Conservation (phyloP, 1,140 invertebrate genomes). For the Magallana angulata region DNA sequence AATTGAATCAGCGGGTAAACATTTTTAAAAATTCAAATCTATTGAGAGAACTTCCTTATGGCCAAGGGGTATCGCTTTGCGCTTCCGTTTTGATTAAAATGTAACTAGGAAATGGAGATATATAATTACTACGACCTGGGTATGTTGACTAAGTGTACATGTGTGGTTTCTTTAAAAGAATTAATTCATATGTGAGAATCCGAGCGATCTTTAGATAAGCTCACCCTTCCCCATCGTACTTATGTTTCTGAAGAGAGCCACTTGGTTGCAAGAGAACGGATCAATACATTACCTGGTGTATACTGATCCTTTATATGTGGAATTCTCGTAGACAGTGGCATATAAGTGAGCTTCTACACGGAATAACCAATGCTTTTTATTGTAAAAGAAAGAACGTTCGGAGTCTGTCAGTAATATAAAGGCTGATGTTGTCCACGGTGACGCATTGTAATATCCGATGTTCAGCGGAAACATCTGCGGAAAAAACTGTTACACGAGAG, state of each 20-base stretch:
- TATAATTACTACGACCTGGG: too few species aligned
- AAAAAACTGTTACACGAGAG: not conserved
- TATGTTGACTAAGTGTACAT: too few species aligned
- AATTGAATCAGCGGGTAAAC: too few species aligned
- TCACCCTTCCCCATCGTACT: not conserved
- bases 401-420: not conserved
- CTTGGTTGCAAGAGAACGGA: not conserved
- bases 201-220: not conserved
- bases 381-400: not conserved
- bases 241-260: not conserved
- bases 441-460: not conserved
- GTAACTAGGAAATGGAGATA: too few species aligned
- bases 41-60: too few species aligned
- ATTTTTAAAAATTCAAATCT: too few species aligned
- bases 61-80: too few species aligned
- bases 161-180: too few species aligned
- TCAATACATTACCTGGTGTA: slow-evolving; percentile 7
- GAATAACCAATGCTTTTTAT: slow-evolving; percentile 8
- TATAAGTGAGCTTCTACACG: slow-evolving; percentile 2
- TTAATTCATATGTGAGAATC: too few species aligned
- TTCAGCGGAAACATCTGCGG: slow-evolving; percentile 6
- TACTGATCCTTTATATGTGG: not conserved
- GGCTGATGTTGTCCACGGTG: not conserved
- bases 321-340: not conserved
- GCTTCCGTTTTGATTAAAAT: too few species aligned